Conservation (phyloP, 2,113 vertebrate genomes). For the Nyctibius bracteatus region DNA sequence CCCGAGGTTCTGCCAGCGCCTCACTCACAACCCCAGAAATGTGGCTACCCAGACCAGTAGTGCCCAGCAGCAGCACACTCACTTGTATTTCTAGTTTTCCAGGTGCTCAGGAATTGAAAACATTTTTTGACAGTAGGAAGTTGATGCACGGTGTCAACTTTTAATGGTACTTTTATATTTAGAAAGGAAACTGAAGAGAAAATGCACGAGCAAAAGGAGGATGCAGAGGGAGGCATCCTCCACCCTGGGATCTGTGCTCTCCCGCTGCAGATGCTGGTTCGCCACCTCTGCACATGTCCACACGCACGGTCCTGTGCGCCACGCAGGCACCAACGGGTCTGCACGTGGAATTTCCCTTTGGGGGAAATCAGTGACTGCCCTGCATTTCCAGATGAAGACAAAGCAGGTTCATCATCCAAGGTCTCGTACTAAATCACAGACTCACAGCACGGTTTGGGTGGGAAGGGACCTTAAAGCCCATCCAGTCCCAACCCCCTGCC, state of each 20-base stretch:
- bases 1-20: background rate
- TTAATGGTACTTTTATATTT: background rate
- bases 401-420: background rate
- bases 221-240: background rate
- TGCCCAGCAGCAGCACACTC: accelerated
- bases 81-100: accelerated
- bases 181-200: background rate
- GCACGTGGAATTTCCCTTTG: background rate
- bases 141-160: background rate
- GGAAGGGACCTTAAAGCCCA: too few relatives aligned
- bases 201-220: background rate
- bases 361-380: background rate
- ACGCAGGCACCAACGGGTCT: accelerated
- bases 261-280: background rate
- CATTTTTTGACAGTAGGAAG: background rate
- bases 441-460: too few relatives aligned
- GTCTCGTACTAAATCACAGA: background rate
- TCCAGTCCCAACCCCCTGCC: too few relatives aligned
- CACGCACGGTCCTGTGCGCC: background rate
- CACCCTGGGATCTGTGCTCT: background rate
- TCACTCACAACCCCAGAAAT: background rate
- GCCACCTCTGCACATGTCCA: too few relatives aligned
- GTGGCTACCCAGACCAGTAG: background rate
- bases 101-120: background rate
- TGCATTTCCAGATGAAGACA: background rate